Percentiles rank a stretch among this genome's conserved stretches.
These are phyloP conservation scores for Tachysurus fulvidraco DNA, from an alignment of 2,113 vertebrate genomes.

Conservation along the genomic window DNA sequence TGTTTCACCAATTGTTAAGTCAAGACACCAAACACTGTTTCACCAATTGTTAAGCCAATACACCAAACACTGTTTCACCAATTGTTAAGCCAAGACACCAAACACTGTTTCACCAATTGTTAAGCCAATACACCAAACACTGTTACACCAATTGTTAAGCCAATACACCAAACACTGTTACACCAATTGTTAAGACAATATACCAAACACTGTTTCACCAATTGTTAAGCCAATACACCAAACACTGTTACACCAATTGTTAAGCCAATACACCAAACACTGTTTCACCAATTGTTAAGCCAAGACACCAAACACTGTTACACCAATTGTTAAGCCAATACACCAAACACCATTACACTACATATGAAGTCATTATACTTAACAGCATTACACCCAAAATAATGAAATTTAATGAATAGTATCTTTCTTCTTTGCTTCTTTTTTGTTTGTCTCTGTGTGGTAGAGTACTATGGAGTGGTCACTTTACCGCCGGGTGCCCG, in stretches of 20 bases:
- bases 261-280: slow-evolving; percentile 79
- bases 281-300: slow-evolving; percentile 74
- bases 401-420: not conserved
- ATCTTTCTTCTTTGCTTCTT: not conserved
- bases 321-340: slow-evolving; percentile 60
- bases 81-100: slow-evolving; percentile 76
- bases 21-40: slow-evolving; percentile 79
- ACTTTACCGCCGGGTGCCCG: slow-evolving; percentile 81
- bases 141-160: slow-evolving; percentile 68
- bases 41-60: slow-evolving; percentile 59
- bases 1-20: slow-evolving; percentile 55
- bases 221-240: slow-evolving; percentile 71
- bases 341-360: slow-evolving; percentile 73
- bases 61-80: slow-evolving; percentile 72
- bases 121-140: slow-evolving; percentile 62
- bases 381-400: not conserved
- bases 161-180: not conserved
- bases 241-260: slow-evolving; percentile 76
- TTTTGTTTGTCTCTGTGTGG: not conserved
- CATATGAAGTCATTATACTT: slow-evolving; percentile 48
- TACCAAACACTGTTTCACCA: too few species aligned
- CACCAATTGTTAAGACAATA: too few species aligned
- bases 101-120: slow-evolving; percentile 75
- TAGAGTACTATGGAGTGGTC: slow-evolving; percentile 82
- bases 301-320: slow-evolving; percentile 78